phyloP scores from a whole-genome alignment of 1,140 invertebrate species.

The Heliconius himera region DNA sequence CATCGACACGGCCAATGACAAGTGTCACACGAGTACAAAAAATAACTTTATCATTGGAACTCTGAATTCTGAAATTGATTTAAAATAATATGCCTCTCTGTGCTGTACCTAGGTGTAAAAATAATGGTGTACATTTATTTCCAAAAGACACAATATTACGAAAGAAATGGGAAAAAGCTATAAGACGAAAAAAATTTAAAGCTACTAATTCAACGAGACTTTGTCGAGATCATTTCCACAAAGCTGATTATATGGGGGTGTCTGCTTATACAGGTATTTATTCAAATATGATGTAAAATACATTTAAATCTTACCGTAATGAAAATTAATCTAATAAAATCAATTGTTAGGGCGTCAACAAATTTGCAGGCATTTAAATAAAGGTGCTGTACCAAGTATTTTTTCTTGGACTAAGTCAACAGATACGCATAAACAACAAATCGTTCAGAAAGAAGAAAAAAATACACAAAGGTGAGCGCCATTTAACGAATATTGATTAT shows the following conservation, averaged over 20 bases:
- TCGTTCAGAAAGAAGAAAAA: background rate
- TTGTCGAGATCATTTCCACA: constrained; percentile 1
- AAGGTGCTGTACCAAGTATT: background rate
- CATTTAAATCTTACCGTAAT: background rate
- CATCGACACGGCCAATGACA: constrained; percentile 13
- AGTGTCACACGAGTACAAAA: constrained; percentile 4
- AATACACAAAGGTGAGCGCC: background rate
- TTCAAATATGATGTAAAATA: background rate
- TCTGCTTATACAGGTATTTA: constrained; percentile 3
- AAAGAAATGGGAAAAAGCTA: background rate
- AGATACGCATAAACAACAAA: background rate
- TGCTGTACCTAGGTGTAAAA: constrained; percentile 5
- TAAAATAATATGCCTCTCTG: background rate
- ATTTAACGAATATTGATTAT: background rate
- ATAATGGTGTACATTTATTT: constrained; percentile 16
- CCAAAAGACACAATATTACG: background rate
- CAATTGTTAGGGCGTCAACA: background rate
- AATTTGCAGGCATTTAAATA: constrained; percentile 6
- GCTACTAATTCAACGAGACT: constrained; percentile 2
- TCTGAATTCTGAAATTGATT: background rate
- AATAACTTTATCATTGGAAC: constrained; percentile 1
- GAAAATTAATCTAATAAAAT: background rate
- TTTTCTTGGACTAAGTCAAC: background rate
- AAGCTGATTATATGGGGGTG: background rate
- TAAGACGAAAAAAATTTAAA: constrained; percentile 9